Percentiles rank a stretch among this genome's conserved stretches.
These are phyloP conservation scores for Cygnus buccinator DNA, from an alignment of 2,113 vertebrate genomes.

Conservation along the genomic window DNA sequence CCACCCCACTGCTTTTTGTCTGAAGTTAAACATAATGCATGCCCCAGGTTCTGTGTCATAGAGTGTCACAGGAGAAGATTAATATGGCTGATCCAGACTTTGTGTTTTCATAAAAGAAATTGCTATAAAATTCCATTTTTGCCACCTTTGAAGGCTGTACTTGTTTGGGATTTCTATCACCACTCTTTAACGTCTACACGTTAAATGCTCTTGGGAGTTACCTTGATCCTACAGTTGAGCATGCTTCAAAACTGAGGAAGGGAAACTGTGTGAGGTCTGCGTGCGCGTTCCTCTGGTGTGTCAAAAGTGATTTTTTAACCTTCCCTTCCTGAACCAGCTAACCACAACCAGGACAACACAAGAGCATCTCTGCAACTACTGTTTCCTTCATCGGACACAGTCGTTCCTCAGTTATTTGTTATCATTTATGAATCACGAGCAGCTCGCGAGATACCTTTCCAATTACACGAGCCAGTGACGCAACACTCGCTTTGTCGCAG, in stretches of 20 bases:
- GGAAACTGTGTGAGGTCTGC: not conserved
- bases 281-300: not conserved
- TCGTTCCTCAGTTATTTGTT: constrained; percentile 37
- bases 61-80: not conserved
- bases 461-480: not conserved
- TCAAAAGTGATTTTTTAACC: not conserved
- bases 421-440: not conserved
- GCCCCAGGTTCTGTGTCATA: not conserved
- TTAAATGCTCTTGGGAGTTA: not conserved
- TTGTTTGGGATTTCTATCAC: not conserved
- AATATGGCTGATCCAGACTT: not conserved
- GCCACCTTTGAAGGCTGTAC: not conserved
- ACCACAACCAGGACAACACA: constrained; percentile 7
- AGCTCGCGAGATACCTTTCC: constrained; percentile 27
- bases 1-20: not conserved
- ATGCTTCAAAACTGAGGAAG: not conserved
- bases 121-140: not conserved
- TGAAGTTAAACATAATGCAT: not conserved
- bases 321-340: constrained; percentile 27
- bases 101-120: not conserved
- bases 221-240: not conserved
- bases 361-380: not conserved
- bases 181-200: not conserved
- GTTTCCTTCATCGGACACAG: not conserved
- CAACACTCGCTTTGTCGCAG: not conserved